Conservation (phyloP, 2,888 invertebrate species). For the Sphecodes monilicornis region DNA sequence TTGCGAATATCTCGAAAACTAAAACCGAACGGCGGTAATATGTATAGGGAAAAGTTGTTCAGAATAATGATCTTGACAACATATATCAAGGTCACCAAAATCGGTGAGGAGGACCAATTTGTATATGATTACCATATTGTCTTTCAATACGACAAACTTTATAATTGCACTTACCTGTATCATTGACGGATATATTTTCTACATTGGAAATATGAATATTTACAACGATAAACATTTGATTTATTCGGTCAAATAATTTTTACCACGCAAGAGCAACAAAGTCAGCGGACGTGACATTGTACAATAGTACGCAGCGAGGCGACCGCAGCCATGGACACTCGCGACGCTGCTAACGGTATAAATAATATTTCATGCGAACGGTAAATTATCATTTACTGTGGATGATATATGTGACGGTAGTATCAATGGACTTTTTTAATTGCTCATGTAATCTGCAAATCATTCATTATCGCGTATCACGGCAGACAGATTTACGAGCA, state of each 20-base stretch:
- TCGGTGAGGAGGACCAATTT: too few species aligned
- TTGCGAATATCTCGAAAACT: too few species aligned
- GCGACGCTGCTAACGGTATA: conserved; percentile 31
- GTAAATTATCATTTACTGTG: conserved; percentile 52
- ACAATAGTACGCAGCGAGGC: not conserved
- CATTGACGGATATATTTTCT: too few species aligned
- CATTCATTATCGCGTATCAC: conserved; percentile 58
- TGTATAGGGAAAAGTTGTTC: too few species aligned
- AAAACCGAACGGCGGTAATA: too few species aligned
- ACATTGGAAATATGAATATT: not conserved
- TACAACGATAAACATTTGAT: not conserved
- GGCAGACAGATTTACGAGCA: conserved; percentile 41
- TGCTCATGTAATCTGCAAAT: conserved; percentile 33
- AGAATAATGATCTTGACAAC: too few species aligned
- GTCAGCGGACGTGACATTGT: not conserved
- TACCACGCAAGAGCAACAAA: not conserved
- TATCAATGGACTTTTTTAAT: conserved; percentile 56
- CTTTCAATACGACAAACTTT: too few species aligned
- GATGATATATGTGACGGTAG: conserved; percentile 27
- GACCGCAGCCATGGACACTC: not conserved
- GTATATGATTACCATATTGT: too few species aligned
- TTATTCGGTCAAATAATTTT: not conserved
- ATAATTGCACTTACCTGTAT: too few species aligned
- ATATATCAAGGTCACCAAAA: too few species aligned
- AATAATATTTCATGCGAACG: conserved; percentile 50